Conservation (phyloP, 2,888 invertebrate genomes). For the Meloe dianella region DNA sequence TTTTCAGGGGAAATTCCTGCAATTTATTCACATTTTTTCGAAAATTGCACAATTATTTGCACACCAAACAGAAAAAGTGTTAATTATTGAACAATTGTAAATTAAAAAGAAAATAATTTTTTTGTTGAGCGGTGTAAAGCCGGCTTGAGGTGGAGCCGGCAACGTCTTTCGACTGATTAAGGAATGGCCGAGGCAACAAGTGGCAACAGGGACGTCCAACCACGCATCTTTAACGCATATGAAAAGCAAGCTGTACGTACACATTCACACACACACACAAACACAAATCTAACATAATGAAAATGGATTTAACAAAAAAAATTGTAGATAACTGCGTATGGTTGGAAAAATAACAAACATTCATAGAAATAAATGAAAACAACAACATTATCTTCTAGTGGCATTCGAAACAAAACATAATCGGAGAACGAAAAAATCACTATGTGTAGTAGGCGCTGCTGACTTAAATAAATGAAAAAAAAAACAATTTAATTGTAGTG, state of each 20-base stretch:
- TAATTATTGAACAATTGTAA: too few relatives aligned
- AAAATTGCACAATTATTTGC: neutral
- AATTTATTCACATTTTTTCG: too few relatives aligned
- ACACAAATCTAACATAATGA: neutral
- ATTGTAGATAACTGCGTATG: neutral
- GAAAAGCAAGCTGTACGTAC: slow-evolving; percentile 21
- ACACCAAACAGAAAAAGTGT: neutral
- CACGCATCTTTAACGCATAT: slow-evolving; percentile 40
- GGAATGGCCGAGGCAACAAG: slow-evolving; percentile 48
- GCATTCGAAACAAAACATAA: neutral
- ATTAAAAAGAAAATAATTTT: too few relatives aligned
- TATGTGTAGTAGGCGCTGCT: slow-evolving; percentile 4
- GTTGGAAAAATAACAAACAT: neutral
- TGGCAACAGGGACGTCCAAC: slow-evolving; percentile 48
- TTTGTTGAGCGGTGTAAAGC: slow-evolving; percentile 36
- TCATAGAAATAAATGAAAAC: neutral
- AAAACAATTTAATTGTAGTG: slow-evolving; percentile 3
- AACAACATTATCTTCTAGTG: neutral
- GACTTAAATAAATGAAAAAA: neutral
- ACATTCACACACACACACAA: neutral
- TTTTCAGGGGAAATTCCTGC: too few relatives aligned
- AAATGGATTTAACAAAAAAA: neutral
- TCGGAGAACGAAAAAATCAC: neutral
- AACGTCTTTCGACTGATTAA: slow-evolving; percentile 48
- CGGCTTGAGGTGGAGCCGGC: slow-evolving; percentile 42